Evolutionary conservation across 2,888 invertebrate genomes (phyloP).

Genomic region (Dione juno): DNA sequence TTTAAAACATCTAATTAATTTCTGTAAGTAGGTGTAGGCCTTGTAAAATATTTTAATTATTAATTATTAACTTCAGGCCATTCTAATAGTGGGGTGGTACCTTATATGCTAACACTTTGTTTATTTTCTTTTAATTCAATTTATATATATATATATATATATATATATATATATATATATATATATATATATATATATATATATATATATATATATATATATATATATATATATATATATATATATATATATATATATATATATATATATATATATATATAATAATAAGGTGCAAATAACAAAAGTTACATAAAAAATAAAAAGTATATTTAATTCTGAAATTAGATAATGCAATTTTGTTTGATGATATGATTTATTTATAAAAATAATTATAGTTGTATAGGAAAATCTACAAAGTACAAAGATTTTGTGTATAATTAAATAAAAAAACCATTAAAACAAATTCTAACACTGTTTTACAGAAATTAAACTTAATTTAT

Average conservation of each 20-base stretch:
- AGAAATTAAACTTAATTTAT: slow-evolving; percentile 58
- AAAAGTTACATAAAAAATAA: slow-evolving; percentile 3
- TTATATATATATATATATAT: slow-evolving; percentile 16
- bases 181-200: not conserved
- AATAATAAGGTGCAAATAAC: not conserved
- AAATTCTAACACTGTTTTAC: slow-evolving; percentile 72
- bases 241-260: slow-evolving; percentile 17
- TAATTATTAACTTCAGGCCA: slow-evolving; percentile 36
- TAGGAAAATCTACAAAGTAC: slow-evolving; percentile 26
- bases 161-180: not conserved
- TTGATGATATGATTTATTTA: slow-evolving; percentile 2
- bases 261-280: not conserved
- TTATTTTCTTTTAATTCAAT: slow-evolving; percentile 15
- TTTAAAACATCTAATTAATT: slow-evolving; percentile 2
- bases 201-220: slow-evolving; percentile 15
- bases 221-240: not conserved
- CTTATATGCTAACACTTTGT: slow-evolving; percentile 24
- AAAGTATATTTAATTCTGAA: slow-evolving; percentile 3
- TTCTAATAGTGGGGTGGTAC: slow-evolving; percentile 31
- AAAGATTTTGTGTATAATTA: slow-evolving; percentile 17
- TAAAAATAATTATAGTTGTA: slow-evolving; percentile 19
- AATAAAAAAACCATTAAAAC: slow-evolving; percentile 29
- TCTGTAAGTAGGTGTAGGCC: slow-evolving; percentile 35
- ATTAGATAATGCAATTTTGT: not conserved
- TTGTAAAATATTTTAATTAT: slow-evolving; percentile 25